Base-by-base conservation (phyloP, 1,140 invertebrate species). In the Drosophila cardini region DNA sequence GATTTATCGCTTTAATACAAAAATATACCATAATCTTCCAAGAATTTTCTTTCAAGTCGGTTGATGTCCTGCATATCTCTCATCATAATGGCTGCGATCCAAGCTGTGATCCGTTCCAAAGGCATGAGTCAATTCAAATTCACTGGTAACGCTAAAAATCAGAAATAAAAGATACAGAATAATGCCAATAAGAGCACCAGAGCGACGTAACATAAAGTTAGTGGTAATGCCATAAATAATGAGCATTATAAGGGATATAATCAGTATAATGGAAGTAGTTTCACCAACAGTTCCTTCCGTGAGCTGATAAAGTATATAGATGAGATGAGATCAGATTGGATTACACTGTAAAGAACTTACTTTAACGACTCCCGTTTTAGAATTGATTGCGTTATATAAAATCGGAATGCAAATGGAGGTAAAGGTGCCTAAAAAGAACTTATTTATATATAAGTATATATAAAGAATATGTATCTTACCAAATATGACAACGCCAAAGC, bases 141-240 rank as follows among this genome's bases (percentile, higher is more conserved):
- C 74, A 26, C 58, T 73, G 30, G 40, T 18, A 8, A 58, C 16
- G 16, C 32, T 21, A 26, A 77, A 69, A 6, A 69, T 16, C 0
- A 77, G 2, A 4, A 60, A 74, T 0, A 74, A 0, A 11, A 9
- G 21, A 21, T 77, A 74, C 3, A 69, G 13, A 0, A 11, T 45
- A 0, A 73, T 46, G n/a, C 75, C 75, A 2, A 77, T 13, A 6
- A 77, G 3, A 4, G 43, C 63, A 10, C 50, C 71, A 9, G 63
- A 55, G 2, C 71, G 62, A 10, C 64, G 75, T 38, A 77, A 7
- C 70, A 69, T 62, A 10, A 77, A 77, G 11, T 77, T 64, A 0
- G 75, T 77, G 5, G 64, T 68, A 4, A 74, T 3, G n/a, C 58
- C 75, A 6, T 74, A 77, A 0, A 55, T 3, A 0, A 69, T 16